Evolutionary conservation across 2,113 vertebrate species (phyloP), one percentile per base, ranked within the genome.

Genomic region (Xiphophorus maculatus): DNA sequence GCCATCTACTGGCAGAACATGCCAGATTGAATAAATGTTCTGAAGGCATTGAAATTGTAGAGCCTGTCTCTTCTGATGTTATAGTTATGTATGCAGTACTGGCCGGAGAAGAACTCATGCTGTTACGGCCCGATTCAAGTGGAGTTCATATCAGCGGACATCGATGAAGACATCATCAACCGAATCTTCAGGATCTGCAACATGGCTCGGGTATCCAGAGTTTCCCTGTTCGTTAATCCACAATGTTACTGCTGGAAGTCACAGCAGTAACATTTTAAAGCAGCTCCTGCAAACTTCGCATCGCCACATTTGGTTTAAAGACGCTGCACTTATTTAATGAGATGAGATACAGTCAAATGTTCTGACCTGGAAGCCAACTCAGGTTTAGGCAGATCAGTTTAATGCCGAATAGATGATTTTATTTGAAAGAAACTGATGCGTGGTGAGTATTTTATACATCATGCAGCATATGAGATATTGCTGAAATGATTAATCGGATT

Each of bases 181-280:
- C 93, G 97, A 63, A 98, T 99, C 95, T 99, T 99, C 93, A 96
- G 98, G 87, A 99, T 99, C 93, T 99, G 97, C 90, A 99, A 99
- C 93, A 98, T 99, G 97, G 97, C 98, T 78, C 91, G 97, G 94
- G 97, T 99, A 61, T 44, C 32, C 25, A 32, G 22, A 1, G 0
- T 19, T 54, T 40, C 27, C 19, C 44, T 68, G 4, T 17, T 54
- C 3, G 2, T 25, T n/a, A 58, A n/a, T 19, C 14, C 44, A 48
- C 4, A 17, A 44, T 0, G 22, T 54, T 54, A 25, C 7, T 54
- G 14, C 42, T 44, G 42, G 12, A 15, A 42, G 40, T 42, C 40
- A 42, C 15, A 51, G 44, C 15, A 51, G 15, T 51, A 17, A 19
- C 17, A 7, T 25, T 25, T 22, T 22, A 51, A 22, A 25, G 48